Percentiles rank a stretch among this genome's conserved stretches.
Conservation (phyloP, 2,888 invertebrate genomes). For the Agriopis leucophaearia region DNA sequence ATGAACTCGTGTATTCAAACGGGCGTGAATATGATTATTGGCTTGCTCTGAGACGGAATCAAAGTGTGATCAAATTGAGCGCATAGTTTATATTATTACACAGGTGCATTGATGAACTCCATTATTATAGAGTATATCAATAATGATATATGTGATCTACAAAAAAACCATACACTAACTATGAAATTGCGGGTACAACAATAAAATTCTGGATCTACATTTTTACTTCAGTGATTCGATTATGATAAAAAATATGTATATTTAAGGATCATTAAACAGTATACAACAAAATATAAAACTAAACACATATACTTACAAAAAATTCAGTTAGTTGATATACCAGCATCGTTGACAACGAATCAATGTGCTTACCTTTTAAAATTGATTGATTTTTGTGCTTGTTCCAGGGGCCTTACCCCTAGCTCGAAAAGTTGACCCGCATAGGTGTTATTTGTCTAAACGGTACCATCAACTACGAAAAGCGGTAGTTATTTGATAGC, state of each 20-base stretch:
- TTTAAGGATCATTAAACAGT: no score
- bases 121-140: not conserved
- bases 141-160: not conserved
- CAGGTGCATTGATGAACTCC: not conserved
- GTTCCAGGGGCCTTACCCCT: no score
- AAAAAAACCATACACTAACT: not conserved
- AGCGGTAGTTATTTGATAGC: no score
- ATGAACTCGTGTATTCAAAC: not conserved
- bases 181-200: not conserved
- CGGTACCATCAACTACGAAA: no score
- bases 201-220: not conserved
- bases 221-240: not conserved
- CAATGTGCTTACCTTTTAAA: not conserved
- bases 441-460: no score
- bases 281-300: no score
- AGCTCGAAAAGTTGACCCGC: no score
- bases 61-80: not conserved
- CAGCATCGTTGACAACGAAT: no score
- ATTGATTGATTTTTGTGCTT: not conserved
- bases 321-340: no score
- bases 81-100: not conserved
- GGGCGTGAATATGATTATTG: not conserved
- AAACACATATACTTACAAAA: no score
- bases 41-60: not conserved
- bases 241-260: no score